Evolutionary conservation across 2,797 vertebrate species (phyloP), one percentile per base, ranked within the genome.

Genomic region (Gouania willdenowi): DNA sequence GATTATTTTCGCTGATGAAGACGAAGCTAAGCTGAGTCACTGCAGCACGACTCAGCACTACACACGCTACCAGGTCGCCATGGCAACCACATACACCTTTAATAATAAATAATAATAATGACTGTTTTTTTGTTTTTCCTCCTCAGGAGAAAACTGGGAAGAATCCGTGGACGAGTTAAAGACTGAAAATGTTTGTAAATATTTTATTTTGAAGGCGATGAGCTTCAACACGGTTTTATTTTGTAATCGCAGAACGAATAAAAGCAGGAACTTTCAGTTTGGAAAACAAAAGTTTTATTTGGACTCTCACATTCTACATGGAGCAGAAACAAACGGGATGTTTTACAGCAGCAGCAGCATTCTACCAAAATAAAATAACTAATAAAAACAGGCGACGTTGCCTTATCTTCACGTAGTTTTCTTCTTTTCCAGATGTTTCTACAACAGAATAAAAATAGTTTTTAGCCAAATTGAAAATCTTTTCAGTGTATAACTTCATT

Each of bases 361-460:
- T 10, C 10, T 10, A 10, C 10, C 10, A 10, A 10, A 10, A 10
- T n/a, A n/a, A n/a, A n/a, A n/a, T n/a, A 18, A 20, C 6, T 13
- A 13, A 16, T 8, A 29, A 8, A 14, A n/a, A 35, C 6, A 22
- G 31, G 8, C 8, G 8, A 5, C 5, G 19, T 2, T 5, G 2
- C 5, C 6, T 7, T 3, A 7, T 28, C 3, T 8, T 28, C 26
- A 68, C 0, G 3, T 8, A 0, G 8, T 5, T 0, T 15, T 27
- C 27, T 62, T 76, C 55, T 62, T 88, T 51, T 89, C 87, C 71
- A 90, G 57, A 29, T 87, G 35, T 87, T 86, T 89, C 89, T 90
- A 69, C 3, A 68, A 68, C 9, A 28, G 19, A 20, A 20, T 3
- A 4, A 5, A 5, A 20, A 14, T 14, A 14, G 13, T 13, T 14